Conservation (phyloP, 30 jellyfish, hydroid and myxozoan genomes). For the Rhopilema esculentum region DNA sequence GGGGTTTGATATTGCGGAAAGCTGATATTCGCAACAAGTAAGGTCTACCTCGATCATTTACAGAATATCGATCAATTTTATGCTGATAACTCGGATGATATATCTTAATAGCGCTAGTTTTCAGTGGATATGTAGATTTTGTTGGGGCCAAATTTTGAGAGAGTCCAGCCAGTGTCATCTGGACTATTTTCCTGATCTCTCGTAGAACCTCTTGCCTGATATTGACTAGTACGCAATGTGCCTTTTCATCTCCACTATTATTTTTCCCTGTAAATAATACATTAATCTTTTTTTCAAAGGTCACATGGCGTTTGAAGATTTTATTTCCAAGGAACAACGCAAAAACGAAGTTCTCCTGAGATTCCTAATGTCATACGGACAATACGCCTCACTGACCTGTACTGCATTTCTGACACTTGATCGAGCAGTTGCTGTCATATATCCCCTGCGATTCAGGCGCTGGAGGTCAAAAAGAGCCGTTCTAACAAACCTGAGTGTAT, state of each 20-base stretch:
- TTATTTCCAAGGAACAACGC: background rate
- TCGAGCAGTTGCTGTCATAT: constrained; percentile 32
- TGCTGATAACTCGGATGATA: no score
- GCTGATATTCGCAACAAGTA: no score
- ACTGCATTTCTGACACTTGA: constrained; percentile 25
- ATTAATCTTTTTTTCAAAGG: background rate
- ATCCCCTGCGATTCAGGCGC: constrained; percentile 10
- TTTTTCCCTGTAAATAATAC: background rate
- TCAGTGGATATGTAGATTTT: no score
- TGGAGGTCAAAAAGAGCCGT: constrained; percentile 40
- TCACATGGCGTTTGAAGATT: background rate
- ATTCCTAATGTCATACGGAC: constrained; percentile 21
- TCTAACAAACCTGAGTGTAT: background rate
- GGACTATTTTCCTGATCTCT: no score
- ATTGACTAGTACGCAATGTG: no score
- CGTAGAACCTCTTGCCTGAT: no score
- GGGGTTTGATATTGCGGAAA: no score
- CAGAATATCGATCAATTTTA: no score
- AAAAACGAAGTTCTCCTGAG: background rate
- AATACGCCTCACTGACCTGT: constrained; percentile 28
- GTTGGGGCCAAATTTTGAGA: no score
- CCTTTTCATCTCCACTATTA: background rate
- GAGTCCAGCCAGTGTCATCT: no score
- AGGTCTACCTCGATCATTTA: no score
- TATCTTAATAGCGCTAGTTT: no score